phyloP scores from a whole-genome alignment of 37 sponge, comb jelly and placozoan genomes.

The Ephydatia muelleri region DNA sequence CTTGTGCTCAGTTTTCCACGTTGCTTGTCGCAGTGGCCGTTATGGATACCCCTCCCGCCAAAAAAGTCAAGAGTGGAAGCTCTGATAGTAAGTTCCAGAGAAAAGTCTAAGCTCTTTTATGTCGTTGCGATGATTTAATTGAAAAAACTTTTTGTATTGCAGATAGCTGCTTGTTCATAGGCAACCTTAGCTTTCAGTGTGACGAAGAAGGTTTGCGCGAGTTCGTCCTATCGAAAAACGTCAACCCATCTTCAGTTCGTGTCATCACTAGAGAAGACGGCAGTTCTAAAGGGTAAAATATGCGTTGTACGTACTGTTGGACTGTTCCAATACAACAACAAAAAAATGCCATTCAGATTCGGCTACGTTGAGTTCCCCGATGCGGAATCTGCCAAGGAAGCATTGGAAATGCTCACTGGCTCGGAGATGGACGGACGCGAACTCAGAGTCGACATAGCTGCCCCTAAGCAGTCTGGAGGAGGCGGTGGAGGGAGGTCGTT shows the following conservation, averaged over 20 bases:
- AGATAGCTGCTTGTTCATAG: constrained; percentile 51
- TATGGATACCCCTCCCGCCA: constrained; percentile 5
- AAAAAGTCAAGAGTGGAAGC: not conserved
- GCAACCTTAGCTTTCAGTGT: constrained; percentile 63
- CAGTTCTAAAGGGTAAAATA: constrained; percentile 65
- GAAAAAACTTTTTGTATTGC: not conserved
- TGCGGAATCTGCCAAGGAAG: constrained; percentile 48
- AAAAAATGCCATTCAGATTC: constrained; percentile 39
- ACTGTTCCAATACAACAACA: too few species aligned
- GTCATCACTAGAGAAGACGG: constrained; percentile 60
- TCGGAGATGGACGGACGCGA: constrained; percentile 63
- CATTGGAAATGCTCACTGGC: constrained; percentile 48
- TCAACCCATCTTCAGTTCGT: constrained; percentile 48
- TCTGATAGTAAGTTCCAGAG: not conserved
- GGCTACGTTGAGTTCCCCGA: constrained; percentile 79
- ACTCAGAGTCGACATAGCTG: constrained; percentile 66
- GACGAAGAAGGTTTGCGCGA: constrained; percentile 44
- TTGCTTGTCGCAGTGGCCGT: not conserved
- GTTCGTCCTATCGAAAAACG: constrained; percentile 56
- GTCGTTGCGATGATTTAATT: not conserved
- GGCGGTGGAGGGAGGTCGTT: constrained; percentile 5
- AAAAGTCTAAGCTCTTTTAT: not conserved
- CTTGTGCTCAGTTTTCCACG: too few species aligned
- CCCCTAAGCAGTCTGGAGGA: constrained; percentile 28
- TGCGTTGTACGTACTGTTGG: not conserved